Evolutionary conservation across 2,113 vertebrate species (phyloP).

Genomic region (Upupa epops): DNA sequence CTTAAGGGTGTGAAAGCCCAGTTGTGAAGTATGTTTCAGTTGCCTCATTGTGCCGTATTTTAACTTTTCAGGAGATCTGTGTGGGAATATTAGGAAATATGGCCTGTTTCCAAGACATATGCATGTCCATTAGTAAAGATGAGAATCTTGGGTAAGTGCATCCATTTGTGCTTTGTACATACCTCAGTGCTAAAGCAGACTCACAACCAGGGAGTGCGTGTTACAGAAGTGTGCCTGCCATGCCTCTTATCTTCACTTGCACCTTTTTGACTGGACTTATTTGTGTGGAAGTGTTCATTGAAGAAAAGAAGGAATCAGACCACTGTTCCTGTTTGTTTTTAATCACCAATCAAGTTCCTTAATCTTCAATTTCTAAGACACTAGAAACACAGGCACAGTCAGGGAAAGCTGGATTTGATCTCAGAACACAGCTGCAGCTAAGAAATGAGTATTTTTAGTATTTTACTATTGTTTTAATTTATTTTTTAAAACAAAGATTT

Average conservation of each 20-base stretch:
- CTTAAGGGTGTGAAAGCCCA: neutral
- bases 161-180: neutral
- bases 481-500: neutral
- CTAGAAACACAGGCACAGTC: neutral
- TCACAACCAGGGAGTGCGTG: neutral
- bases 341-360: neutral
- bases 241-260: neutral
- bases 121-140: slow-evolving; percentile 86
- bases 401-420: neutral
- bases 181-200: neutral
- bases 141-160: slow-evolving; percentile 85
- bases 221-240: neutral
- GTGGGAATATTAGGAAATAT: slow-evolving; percentile 98
- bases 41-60: slow-evolving; percentile 2
- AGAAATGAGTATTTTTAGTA: neutral
- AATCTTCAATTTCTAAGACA: neutral
- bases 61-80: slow-evolving; percentile 89
- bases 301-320: neutral
- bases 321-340: neutral
- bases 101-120: slow-evolving; percentile 92
- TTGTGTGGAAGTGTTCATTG: neutral
- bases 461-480: neutral
- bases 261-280: neutral
- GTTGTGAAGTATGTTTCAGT: neutral
- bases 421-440: neutral